Evolutionary conservation across 1,140 invertebrate species (phyloP).

Genomic region (Drosophila pectinifera): DNA sequence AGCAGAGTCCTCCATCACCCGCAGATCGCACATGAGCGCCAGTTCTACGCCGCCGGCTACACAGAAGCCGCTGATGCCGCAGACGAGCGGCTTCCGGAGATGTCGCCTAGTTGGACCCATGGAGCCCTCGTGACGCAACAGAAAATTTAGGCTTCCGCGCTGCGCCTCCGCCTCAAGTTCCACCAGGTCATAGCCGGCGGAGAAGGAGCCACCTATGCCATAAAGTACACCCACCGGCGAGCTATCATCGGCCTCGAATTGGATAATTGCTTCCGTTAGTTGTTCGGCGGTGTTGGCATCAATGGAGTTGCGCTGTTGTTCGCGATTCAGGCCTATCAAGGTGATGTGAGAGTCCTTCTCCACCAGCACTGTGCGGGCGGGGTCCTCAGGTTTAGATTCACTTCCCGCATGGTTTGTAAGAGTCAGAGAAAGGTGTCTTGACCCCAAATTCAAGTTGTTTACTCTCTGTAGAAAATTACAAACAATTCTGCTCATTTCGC

Average conservation of each 20-base stretch:
- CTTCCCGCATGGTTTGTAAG: constrained; percentile 5
- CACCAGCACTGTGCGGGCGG: constrained; percentile 53
- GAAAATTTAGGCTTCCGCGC: constrained; percentile 68
- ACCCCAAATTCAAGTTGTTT: constrained; percentile 10
- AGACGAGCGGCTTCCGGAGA: constrained; percentile 93
- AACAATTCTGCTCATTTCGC: constrained; percentile 58
- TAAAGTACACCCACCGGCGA: constrained; percentile 91
- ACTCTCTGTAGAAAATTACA: constrained; percentile 29
- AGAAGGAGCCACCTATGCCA: constrained; percentile 95
- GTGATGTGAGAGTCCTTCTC: constrained; percentile 87
- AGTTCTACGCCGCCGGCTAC: constrained; percentile 95
- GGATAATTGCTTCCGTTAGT: constrained; percentile 89
- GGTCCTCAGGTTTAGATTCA: neutral
- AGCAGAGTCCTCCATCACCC: constrained; percentile 94
- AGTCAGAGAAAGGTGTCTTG: constrained; percentile 20
- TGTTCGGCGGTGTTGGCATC: constrained; percentile 88
- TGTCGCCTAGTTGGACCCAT: constrained; percentile 87
- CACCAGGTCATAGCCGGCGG: constrained; percentile 93
- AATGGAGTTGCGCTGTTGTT: constrained; percentile 92
- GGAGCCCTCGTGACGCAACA: constrained; percentile 73
- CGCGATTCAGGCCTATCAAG: constrained; percentile 94
- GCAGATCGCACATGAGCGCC: constrained; percentile 94
- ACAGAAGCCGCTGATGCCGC: constrained; percentile 94
- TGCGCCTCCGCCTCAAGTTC: constrained; percentile 86
- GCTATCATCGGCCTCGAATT: constrained; percentile 91